These are phyloP conservation scores for Eupithecia vulgata DNA, from an alignment of 2,888 invertebrate species.

Conservation along the genomic window DNA sequence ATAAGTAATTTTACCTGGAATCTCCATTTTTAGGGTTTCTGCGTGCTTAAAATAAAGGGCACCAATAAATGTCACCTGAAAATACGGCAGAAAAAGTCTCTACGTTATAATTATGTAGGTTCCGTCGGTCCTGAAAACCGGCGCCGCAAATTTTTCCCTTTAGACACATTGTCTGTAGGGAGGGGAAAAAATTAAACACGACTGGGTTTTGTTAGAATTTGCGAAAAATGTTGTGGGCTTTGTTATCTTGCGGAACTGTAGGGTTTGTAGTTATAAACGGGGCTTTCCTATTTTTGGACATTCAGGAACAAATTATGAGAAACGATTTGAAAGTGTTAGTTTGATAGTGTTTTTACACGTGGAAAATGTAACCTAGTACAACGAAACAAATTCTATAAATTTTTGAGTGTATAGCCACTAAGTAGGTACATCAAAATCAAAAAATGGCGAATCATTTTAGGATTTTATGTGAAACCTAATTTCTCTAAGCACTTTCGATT, in stretches of 20 bases:
- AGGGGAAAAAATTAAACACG: conserved; percentile 20
- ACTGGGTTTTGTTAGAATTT: not conserved
- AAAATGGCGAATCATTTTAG: too few species aligned
- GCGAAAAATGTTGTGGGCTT: not conserved
- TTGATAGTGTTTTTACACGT: too few species aligned
- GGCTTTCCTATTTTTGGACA: too few species aligned
- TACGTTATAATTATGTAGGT: conserved; percentile 42
- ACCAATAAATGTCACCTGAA: conserved; percentile 30
- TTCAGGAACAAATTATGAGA: too few species aligned
- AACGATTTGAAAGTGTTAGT: too few species aligned
- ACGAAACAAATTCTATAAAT: too few species aligned
- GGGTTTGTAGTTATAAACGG: not conserved
- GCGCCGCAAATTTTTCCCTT: conserved; percentile 45
- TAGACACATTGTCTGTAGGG: conserved; percentile 32
- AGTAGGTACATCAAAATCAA: too few species aligned
- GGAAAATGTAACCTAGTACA: not conserved
- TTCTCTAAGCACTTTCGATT: too few species aligned
- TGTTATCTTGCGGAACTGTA: not conserved
- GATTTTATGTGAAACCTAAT: too few species aligned
- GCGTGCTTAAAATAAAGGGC: conserved; percentile 29
- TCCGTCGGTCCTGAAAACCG: conserved; percentile 38
- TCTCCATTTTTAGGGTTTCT: conserved; percentile 5
- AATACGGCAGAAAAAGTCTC: conserved; percentile 40
- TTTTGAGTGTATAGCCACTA: too few species aligned
- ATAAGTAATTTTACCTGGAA: conserved; percentile 3